Base-by-base conservation (phyloP, 2,888 invertebrate genomes). In the Cosmopolites sordidus region DNA sequence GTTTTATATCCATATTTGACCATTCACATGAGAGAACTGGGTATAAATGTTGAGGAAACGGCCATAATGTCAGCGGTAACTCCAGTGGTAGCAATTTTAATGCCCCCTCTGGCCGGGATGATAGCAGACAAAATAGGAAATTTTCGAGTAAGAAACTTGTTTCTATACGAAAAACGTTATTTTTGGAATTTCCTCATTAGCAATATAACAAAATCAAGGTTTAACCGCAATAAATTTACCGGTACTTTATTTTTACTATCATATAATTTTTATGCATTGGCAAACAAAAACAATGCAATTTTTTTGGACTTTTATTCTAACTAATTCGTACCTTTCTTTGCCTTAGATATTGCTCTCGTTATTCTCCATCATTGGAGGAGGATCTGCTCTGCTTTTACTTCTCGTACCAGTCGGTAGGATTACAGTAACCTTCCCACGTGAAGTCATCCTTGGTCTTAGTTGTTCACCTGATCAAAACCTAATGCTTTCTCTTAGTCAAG, bases 61-160 rank as follows among this genome's bases (percentile, higher is more conserved):
- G 88, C 87, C 39, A 85, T 88, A 64, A 88, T 87, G 85, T 86
- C 86, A 1, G 85, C 87, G 1, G 81, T 88, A 27, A 86, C 84
- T 43, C 88, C 89, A 0, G 80, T 87, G 52, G 79, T 87, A 15
- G 84, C 86, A 57, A 86, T 89, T 62, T 77, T 89, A 56, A 87
- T 87, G 83, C 88, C 88, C 29, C 87, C 88, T 1, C 69, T 87
- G 27, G 85, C 87, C 2, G 88, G 88, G 53, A 79, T 88, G 76
- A 72, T 87, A 33, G 88, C 87, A 0, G 88, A 89, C 72, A 84
- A 85, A 72, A 86, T 89, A 60, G 89, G 89, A 58, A 88, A 89
- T 73, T 88, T 88, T 71, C 85, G 83, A 78, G 87, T 87, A 68
- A 75, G 75, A 8, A 22, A 5, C 22, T 8, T 22, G 22, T 6